Evolutionary conservation across 1,140 invertebrate genomes (phyloP).

Genomic region (Caenorhabditis elegans): WBcel235 BX284603.4:3533501-3534000

Average conservation of each 20-base stretch:
- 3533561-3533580: neutral
- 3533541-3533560: neutral
- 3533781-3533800: neutral
- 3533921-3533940: too few species aligned
- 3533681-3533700: neutral
- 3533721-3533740: neutral
- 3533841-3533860: too few species aligned
- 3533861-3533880: too few species aligned
- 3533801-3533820: neutral
- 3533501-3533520: neutral
- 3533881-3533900: too few species aligned
- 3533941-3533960: too few species aligned
- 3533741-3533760: too few species aligned
- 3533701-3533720: neutral
- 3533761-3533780: too few species aligned
- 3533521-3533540: neutral
- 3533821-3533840: too few species aligned
- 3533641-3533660: conserved; percentile 21
- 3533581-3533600: neutral
- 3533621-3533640: neutral
- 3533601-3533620: neutral
- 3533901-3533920: too few species aligned
- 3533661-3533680: conserved; percentile 25
- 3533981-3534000: too few species aligned
- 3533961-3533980: too few species aligned